Percentiles rank a stretch among this genome's conserved stretches.
Conservation (phyloP, 2,113 vertebrate genomes). For the Ceyx margarethae region DNA sequence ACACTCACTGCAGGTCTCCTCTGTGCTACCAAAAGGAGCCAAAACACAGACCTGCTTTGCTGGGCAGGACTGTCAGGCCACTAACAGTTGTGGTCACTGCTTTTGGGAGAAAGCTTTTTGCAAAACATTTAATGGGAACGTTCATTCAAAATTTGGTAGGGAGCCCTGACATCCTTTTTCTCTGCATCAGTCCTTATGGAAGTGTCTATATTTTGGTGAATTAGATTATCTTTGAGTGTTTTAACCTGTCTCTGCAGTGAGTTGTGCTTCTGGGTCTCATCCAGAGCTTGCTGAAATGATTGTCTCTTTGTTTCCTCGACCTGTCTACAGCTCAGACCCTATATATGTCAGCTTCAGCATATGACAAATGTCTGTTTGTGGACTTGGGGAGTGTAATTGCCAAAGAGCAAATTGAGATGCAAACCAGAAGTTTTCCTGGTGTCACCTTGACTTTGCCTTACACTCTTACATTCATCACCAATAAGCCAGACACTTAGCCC, state of each 20-base stretch:
- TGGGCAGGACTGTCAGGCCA: not conserved
- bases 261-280: not conserved
- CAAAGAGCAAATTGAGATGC: not conserved
- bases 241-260: not conserved
- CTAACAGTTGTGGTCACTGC: not conserved
- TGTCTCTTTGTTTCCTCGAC: not conserved
- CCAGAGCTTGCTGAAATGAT: not conserved
- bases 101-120: not conserved
- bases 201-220: not conserved
- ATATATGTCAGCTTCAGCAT: not conserved
- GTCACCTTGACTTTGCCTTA: constrained; percentile 25
- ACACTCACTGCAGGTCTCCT: not conserved
- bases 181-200: not conserved
- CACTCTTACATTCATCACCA: not conserved
- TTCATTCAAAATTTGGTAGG: not conserved
- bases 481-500: constrained; percentile 27
- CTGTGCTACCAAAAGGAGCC: not conserved
- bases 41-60: not conserved
- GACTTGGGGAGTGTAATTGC: not conserved
- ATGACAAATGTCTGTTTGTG: not conserved
- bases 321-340: not conserved
- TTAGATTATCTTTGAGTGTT: not conserved
- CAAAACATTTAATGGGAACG: not conserved
- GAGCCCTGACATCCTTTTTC: not conserved
- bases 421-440: not conserved